Conservation (phyloP, 2,797 vertebrate species). For the Botia kubotai region DNA sequence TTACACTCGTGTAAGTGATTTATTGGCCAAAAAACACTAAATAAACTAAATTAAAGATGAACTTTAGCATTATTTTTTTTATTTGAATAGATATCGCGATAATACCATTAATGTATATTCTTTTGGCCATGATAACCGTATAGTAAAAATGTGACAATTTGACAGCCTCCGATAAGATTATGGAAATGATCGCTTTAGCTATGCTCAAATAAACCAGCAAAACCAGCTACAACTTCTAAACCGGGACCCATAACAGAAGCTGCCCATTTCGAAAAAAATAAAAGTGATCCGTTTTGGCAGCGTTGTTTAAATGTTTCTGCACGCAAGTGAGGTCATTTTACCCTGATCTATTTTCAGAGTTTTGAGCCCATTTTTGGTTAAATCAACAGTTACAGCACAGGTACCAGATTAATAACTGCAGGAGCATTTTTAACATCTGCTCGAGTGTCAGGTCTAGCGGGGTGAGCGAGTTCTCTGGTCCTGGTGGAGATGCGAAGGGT, state of each 20-base stretch:
- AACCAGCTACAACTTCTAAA: neutral
- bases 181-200: no score
- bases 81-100: no score
- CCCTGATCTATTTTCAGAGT: conserved; percentile 29
- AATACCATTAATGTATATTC: no score
- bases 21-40: no score
- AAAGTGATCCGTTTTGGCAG: conserved; percentile 6
- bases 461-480: conserved; percentile 50
- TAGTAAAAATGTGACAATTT: no score
- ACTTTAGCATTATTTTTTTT: no score
- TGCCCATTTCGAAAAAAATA: conserved; percentile 16
- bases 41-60: no score
- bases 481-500: conserved; percentile 44
- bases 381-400: conserved; percentile 50
- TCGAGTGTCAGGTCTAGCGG: conserved; percentile 65
- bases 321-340: conserved; percentile 6
- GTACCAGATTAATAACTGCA: conserved; percentile 65
- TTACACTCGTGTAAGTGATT: no score
- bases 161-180: no score
- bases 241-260: neutral
- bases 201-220: neutral
- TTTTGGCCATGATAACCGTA: no score
- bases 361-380: conserved; percentile 1
- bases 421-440: conserved; percentile 64
- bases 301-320: conserved; percentile 11